A percentile compares a stretch with the other conserved stretches of the same genome.
Evolutionary conservation across 2,113 vertebrate genomes (phyloP).

Genomic region (Sorex fumeus): DNA sequence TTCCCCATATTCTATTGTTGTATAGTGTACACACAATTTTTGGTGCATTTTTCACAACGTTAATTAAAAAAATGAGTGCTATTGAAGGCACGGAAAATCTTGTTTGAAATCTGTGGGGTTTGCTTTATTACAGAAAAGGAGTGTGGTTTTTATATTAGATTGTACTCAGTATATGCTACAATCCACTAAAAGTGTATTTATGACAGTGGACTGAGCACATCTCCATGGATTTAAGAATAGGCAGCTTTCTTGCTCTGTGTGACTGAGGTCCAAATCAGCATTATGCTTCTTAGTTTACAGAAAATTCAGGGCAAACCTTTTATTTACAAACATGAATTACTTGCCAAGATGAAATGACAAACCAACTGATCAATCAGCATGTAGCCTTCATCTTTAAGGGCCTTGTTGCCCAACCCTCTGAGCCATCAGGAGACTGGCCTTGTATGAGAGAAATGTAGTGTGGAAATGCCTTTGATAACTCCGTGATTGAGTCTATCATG

Average conservation of each 20-base stretch:
- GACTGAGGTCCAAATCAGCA: slow-evolving; percentile 82
- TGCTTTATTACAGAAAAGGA: slow-evolving; percentile 76
- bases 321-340: slow-evolving; percentile 87
- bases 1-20: neutral
- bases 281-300: slow-evolving; percentile 85
- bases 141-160: slow-evolving; percentile 77
- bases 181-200: slow-evolving; percentile 81
- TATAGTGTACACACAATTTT: slow-evolving; percentile 41
- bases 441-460: slow-evolving; percentile 83
- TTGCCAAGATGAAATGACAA: slow-evolving; percentile 86
- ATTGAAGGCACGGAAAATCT: neutral
- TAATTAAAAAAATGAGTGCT: slow-evolving; percentile 59
- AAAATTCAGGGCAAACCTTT: slow-evolving; percentile 87
- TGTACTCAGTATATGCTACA: slow-evolving; percentile 35
- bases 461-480: slow-evolving; percentile 89
- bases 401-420: slow-evolving; percentile 80
- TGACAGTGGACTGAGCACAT: slow-evolving; percentile 53
- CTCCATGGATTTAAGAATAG: slow-evolving; percentile 77
- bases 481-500: slow-evolving; percentile 86
- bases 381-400: slow-evolving; percentile 86
- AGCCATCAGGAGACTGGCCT: slow-evolving; percentile 84
- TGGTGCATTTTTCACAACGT: slow-evolving; percentile 56
- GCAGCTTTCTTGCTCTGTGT: slow-evolving; percentile 82
- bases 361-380: slow-evolving; percentile 88
- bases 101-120: slow-evolving; percentile 50